Evolutionary conservation across 1,140 invertebrate species (phyloP).

Genomic region (Drosophila kanapiae): DNA sequence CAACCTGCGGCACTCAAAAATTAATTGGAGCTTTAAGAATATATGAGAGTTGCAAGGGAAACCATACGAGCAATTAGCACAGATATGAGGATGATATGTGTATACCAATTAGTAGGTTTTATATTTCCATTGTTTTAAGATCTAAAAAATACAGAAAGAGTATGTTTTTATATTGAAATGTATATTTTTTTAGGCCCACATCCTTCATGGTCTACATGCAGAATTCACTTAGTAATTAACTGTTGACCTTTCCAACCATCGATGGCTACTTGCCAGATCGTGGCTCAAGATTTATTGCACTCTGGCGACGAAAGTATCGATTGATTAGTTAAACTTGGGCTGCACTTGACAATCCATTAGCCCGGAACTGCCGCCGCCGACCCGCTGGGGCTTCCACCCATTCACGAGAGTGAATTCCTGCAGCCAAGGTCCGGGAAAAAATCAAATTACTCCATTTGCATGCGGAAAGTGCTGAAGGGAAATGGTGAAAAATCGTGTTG

Average conservation of each 20-base stretch:
- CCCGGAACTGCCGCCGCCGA: neutral
- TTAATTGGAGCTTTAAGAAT: conserved; percentile 24
- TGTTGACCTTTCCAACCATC: neutral
- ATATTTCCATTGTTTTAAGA: neutral
- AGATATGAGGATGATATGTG: neutral
- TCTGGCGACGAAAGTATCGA: conserved; percentile 21
- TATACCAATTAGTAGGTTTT: neutral
- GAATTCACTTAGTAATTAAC: neutral
- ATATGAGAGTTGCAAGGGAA: neutral
- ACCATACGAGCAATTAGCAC: neutral
- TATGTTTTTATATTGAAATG: too few species aligned
- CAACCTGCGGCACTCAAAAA: conserved; percentile 1
- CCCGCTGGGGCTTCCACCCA: neutral
- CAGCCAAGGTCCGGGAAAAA: conserved; percentile 45
- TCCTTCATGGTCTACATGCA: too few species aligned
- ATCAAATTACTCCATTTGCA: conserved; percentile 60
- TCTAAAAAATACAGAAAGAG: neutral
- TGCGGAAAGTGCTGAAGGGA: conserved; percentile 16
- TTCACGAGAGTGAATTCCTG: conserved; percentile 18
- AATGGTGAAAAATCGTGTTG: conserved; percentile 18
- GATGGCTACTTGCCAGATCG: conserved; percentile 4
- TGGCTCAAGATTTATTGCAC: neutral
- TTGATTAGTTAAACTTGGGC: conserved; percentile 27
- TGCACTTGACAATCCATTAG: conserved; percentile 42
- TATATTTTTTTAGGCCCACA: too few species aligned